These are phyloP conservation scores for Thelaira solivaga DNA, from an alignment of 2,888 invertebrate genomes.

Conservation along the genomic window DNA sequence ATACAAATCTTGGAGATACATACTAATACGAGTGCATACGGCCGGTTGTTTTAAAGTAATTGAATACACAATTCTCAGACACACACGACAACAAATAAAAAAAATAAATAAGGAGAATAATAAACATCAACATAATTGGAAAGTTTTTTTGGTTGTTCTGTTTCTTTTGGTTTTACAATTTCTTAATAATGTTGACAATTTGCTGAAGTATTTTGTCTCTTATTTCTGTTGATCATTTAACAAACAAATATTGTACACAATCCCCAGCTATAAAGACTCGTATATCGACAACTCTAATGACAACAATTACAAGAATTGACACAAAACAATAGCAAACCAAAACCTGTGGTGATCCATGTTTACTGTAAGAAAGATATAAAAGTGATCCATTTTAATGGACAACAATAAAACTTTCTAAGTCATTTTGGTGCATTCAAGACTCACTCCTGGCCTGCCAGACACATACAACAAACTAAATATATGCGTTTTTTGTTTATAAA, in stretches of 20 bases:
- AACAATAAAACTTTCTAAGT: slow-evolving; percentile 47
- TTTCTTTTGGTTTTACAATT: slow-evolving; percentile 37
- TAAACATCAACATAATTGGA: slow-evolving; percentile 50
- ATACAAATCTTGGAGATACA: slow-evolving; percentile 37
- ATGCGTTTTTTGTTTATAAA: slow-evolving; percentile 11
- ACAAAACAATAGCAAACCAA: slow-evolving; percentile 14
- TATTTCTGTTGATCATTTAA: slow-evolving; percentile 34
- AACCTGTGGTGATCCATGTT: slow-evolving; percentile 20
- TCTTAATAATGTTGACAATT: slow-evolving; percentile 63
- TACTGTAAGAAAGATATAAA: slow-evolving; percentile 19
- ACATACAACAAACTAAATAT: no score
- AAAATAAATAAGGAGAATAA: not conserved
- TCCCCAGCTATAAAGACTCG: slow-evolving; percentile 3
- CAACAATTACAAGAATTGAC: slow-evolving; percentile 56
- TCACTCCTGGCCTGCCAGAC: not conserved
- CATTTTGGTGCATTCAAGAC: slow-evolving; percentile 13
- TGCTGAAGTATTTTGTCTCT: slow-evolving; percentile 50
- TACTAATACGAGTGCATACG: not conserved
- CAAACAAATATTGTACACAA: slow-evolving; percentile 5
- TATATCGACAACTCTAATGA: slow-evolving; percentile 56
- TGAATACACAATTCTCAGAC: slow-evolving; percentile 27
- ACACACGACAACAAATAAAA: not conserved
- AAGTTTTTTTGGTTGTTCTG: slow-evolving; percentile 24
- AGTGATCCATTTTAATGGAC: slow-evolving; percentile 48
- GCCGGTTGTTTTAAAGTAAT: slow-evolving; percentile 22